Evolutionary conservation across 2,888 invertebrate species (phyloP).

Genomic region (Octodonta nipae): DNA sequence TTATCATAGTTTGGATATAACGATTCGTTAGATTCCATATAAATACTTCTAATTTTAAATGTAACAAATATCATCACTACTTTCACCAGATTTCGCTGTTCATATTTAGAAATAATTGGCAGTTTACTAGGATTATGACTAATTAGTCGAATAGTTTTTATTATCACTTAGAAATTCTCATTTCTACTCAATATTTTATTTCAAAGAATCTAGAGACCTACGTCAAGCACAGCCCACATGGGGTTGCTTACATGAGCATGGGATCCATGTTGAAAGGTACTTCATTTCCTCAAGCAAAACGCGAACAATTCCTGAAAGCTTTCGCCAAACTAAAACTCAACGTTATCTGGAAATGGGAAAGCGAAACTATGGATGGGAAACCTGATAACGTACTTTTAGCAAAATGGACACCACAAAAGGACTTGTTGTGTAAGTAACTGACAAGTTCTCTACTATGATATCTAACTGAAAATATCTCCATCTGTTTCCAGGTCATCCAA

Average conservation of each 20-base stretch:
- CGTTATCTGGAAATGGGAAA: conserved; percentile 71
- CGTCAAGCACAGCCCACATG: too few species aligned
- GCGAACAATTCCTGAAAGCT: conserved; percentile 45
- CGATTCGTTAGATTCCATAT: too few species aligned
- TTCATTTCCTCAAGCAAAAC: conserved; percentile 46
- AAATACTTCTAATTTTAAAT: too few species aligned
- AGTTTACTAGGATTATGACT: too few species aligned
- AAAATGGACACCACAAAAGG: conserved; percentile 65
- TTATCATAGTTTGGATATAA: too few species aligned
- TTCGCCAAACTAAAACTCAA: conserved; percentile 51
- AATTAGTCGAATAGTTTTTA: too few species aligned
- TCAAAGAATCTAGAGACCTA: too few species aligned
- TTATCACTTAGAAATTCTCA: too few species aligned
- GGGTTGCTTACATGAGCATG: conserved; percentile 62
- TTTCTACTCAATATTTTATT: too few species aligned
- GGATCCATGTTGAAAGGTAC: conserved; percentile 60
- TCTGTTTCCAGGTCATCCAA: conserved; percentile 45
- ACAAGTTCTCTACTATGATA: background rate
- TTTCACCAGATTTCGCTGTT: too few species aligned
- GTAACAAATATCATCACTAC: too few species aligned
- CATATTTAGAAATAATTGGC: too few species aligned
- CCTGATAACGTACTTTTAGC: conserved; percentile 49
- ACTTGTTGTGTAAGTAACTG: conserved; percentile 56
- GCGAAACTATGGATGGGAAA: conserved; percentile 41
- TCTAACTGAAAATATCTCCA: background rate